Conservation (phyloP, 2,888 invertebrate species). For the Gibbula magus region DNA sequence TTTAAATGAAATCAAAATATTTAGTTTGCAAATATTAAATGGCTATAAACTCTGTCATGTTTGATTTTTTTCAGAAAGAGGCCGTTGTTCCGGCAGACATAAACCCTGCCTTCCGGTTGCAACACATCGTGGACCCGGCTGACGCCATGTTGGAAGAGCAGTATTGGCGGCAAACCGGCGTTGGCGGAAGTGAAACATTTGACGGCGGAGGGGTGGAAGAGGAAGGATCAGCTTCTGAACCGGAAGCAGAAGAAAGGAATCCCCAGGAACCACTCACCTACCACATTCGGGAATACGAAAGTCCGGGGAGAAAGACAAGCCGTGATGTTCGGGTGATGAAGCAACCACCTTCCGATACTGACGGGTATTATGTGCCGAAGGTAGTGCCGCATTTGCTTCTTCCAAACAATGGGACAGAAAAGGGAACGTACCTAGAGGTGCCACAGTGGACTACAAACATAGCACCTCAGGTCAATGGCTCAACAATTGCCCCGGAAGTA, state of each 20-base stretch:
- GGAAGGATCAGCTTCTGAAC: background rate
- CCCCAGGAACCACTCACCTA: background rate
- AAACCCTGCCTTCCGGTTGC: background rate
- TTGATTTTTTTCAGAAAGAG: background rate
- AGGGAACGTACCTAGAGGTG: too few relatives aligned
- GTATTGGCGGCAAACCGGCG: constrained; percentile 2
- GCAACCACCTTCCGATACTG: background rate
- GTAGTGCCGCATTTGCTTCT: too few relatives aligned
- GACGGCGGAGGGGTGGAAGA: background rate
- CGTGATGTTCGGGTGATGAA: background rate
- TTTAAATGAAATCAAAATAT: too few relatives aligned
- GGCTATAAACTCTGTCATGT: too few relatives aligned
- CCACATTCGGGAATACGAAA: constrained; percentile 2
- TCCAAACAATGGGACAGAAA: too few relatives aligned
- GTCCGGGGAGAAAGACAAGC: background rate
- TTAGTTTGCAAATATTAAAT: too few relatives aligned
- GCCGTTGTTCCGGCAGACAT: background rate
- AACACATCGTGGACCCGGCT: background rate
- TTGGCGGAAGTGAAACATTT: background rate
- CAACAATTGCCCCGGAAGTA: too few relatives aligned
- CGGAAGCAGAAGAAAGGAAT: background rate
- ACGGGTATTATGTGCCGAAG: too few relatives aligned
- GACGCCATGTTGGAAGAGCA: constrained; percentile 1
- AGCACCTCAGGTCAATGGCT: too few relatives aligned
- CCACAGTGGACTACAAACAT: too few relatives aligned